Base-by-base conservation (phyloP, 2,113 vertebrate species). In the Callithrix jacchus region DNA sequence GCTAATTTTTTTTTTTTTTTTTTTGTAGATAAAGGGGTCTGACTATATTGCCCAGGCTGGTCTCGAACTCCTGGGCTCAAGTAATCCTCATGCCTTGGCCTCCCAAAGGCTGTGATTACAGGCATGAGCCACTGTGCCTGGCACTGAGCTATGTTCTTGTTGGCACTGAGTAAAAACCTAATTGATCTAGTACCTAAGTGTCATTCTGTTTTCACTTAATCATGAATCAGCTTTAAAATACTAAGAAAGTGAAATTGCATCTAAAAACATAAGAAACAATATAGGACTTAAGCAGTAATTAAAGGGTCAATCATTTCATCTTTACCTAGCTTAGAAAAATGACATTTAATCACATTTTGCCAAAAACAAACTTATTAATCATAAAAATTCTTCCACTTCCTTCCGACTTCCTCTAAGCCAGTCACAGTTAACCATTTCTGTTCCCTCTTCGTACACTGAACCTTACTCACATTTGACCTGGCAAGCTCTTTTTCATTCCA, bases 221-320 rank as follows among this genome's bases (percentile, higher is more conserved):
- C 32, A 82, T 47, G 42, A 93, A 35, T 8, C 9, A 87, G 52
- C 40, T 49, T 91, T 87, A 11, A 88, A 91, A 88, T 74, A 64
- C 27, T 93, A 96, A 52, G 20, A 76, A 87, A 27, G 21, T 73
- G 32, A 86, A 94, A 66, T 32, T 58, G 8, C n/a, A 70, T 35
- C 42, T 88, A 91, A 90, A 96, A 91, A 42, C 18, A 40, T 56
- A 80, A 66, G 45, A 88, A 87, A 91, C 12, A 88, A 85, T 58
- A 56, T 49, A 90, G 80, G 42, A 56, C 11, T 54, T 66, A 64
- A 70, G 71, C 23, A 25, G 74, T 45, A 77, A 70, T 88, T 92
- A 86, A 92, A 94, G 27, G 35, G 17, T 5, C 14, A 89, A 52
- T 85, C 56, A 35, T 85, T 89, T 80, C 74, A 73, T 80, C 23